phyloP scores from a whole-genome alignment of 2,888 invertebrate genomes.

The Caenorhabditis sp. region DNA sequence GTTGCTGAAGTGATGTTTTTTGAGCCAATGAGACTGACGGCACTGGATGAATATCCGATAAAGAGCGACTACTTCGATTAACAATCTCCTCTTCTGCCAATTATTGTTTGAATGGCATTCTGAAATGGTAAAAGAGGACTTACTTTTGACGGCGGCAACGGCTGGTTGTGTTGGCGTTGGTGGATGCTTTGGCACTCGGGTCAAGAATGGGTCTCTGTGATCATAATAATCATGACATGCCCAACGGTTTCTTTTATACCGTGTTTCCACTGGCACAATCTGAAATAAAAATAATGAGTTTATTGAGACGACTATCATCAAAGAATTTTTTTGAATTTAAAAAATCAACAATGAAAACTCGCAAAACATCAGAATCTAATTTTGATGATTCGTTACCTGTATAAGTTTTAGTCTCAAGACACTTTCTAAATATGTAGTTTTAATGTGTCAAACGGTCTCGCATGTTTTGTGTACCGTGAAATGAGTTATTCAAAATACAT shows the following conservation, averaged over 20 bases:
- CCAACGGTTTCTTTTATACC: slow-evolving; percentile 64
- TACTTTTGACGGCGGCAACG: slow-evolving; percentile 21
- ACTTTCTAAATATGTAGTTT: too few species aligned
- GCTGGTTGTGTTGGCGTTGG: slow-evolving; percentile 13
- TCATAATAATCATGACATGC: slow-evolving; percentile 61
- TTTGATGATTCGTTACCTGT: too few species aligned
- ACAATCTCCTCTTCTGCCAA: slow-evolving; percentile 37
- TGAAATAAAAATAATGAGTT: slow-evolving; percentile 44
- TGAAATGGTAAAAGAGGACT: slow-evolving; percentile 3
- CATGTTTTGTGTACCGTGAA: too few species aligned
- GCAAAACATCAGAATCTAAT: too few species aligned
- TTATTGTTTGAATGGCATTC: background rate
- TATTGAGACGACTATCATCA: too few species aligned
- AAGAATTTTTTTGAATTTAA: too few species aligned
- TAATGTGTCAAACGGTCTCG: too few species aligned
- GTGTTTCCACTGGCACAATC: slow-evolving; percentile 64
- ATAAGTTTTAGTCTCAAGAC: too few species aligned
- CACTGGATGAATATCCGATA: slow-evolving; percentile 37
- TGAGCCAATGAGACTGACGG: slow-evolving; percentile 6
- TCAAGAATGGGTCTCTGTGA: slow-evolving; percentile 45
- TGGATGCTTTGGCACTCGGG: slow-evolving; percentile 23
- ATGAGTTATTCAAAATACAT: too few species aligned
- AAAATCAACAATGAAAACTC: too few species aligned
- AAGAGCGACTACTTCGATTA: slow-evolving; percentile 30
- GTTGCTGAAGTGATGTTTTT: slow-evolving; percentile 7